Base-by-base conservation (phyloP, 2,888 invertebrate species). In the Agrochola circellaris region DNA sequence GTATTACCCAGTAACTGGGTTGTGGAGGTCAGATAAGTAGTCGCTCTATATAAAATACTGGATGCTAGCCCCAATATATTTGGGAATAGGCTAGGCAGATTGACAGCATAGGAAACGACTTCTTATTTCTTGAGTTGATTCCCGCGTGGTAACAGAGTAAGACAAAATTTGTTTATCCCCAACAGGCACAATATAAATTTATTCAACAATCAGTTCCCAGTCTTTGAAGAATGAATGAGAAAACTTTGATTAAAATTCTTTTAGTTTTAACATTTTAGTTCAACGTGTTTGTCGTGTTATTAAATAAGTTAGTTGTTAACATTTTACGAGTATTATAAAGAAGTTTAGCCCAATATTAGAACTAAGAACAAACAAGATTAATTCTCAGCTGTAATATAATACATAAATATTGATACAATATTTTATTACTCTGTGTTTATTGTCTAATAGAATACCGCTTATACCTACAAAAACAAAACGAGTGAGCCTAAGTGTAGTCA, bases 201-300 rank as follows among this genome's bases (percentile, higher is more conserved):
- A 79, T 79, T 67, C 38, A 82, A 45, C 54, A 38, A 68, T 67
- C 73, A 67, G 62, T 82, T 82, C n/a, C 38, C 26, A 60, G n/a
- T 42, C 48, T 73, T 83, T 64, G 58, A 73, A 70, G 38, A 81
- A 60, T 67, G 23, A 83, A 82, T 79, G 30, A 68, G 30, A 73
- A 79, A 83, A 75, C 68, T 75, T 69, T 72, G 71, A 80, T 85
- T 82, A 85, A 72, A 83, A 72, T 80, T 71, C 67, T 74, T 74
- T 83, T 65, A 65, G 45, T 73, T 79, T 65, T 79, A 65, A 70
- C n/a, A 60, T 68, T 68, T 68, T 38, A 67, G 64, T 79, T 78
- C 48, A 23, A 56, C 60, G 17, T 82, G 26, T 70, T 73, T 73
- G 68, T 66, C 38, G 34, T 65, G 45, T 61, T 82, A 82, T 80